A percentile compares a stretch with the other conserved stretches of the same genome.
Evolutionary conservation across 2,113 vertebrate species (phyloP).

Genomic region (Podiceps cristatus): DNA sequence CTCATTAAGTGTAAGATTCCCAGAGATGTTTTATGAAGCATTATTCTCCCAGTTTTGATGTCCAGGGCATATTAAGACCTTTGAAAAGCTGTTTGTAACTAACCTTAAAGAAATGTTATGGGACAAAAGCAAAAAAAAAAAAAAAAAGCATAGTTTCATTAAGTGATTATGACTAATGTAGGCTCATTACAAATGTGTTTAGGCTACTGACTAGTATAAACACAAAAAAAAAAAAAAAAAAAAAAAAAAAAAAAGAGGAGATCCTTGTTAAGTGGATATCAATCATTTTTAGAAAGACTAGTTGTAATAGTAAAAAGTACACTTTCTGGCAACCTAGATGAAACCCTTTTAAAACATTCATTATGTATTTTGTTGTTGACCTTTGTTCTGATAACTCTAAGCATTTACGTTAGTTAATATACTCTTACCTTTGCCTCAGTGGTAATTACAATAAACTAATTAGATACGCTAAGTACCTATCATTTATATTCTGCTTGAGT

Average conservation of each 20-base stretch:
- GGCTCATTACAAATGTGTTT: background rate
- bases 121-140: background rate
- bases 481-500: background rate
- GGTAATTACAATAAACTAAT: background rate
- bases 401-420: background rate
- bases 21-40: background rate
- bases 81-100: background rate
- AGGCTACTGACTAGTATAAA: background rate
- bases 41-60: background rate
- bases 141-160: background rate
- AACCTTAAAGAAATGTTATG: background rate
- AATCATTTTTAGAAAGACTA: background rate
- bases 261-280: background rate
- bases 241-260: background rate
- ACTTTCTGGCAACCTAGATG: background rate
- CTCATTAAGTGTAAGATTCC: background rate
- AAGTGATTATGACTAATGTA: background rate
- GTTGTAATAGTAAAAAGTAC: background rate
- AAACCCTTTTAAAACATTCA: background rate
- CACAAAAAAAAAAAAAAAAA: no score
- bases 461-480: background rate
- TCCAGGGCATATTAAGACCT: background rate
- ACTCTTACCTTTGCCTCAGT: background rate
- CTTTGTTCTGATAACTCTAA: background rate
- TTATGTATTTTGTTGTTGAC: background rate